Evolutionary conservation across 1,140 invertebrate genomes (phyloP), one percentile per base, ranked within the genome.

Genomic region (Paralvinella palmiformis): DNA sequence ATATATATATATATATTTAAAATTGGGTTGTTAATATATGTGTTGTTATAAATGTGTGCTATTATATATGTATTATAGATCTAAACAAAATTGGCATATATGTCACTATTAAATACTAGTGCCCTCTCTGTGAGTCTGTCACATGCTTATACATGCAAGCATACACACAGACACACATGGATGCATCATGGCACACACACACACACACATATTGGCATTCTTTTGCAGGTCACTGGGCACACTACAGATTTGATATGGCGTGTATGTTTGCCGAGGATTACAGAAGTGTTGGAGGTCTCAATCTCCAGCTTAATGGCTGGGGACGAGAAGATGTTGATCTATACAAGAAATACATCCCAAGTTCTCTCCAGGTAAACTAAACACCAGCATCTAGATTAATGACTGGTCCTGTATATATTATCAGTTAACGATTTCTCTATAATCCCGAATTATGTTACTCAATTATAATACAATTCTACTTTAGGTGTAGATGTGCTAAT

Each of bases 311-410:
- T 7, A 59, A 13, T 17, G 62, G 53, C 31, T 64, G 62, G 62
- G 62, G 53, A 55, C 41, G 59, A 29, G 59, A 61, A 52, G 59
- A 61, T 32, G 59, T 61, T 17, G 37, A 53, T 52, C n/a, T 61
- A 3, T 61, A 56, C 44, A 52, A 17, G 44, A 61, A 50, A 52
- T 41, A 61, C 20, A 41, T 61, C 36, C 55, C 20, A 52, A 61
- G 59, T 27, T 6, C 22, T 31, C 36, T 61, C 17, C n/a, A 50
- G 59, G 59, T 61, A 3, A 20, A 10, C 50, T n/a, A 41, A n/a
- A n/a, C n/a, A n/a, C n/a, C n/a, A n/a, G n/a, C n/a, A n/a, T n/a
- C n/a, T n/a, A n/a, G n/a, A n/a, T n/a, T n/a, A n/a, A n/a, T n/a
- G n/a, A n/a, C n/a, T n/a, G n/a, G n/a, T n/a, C n/a, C n/a, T n/a